Evolutionary conservation across 2,888 invertebrate genomes (phyloP).

Genomic region (Hyles lineata): DNA sequence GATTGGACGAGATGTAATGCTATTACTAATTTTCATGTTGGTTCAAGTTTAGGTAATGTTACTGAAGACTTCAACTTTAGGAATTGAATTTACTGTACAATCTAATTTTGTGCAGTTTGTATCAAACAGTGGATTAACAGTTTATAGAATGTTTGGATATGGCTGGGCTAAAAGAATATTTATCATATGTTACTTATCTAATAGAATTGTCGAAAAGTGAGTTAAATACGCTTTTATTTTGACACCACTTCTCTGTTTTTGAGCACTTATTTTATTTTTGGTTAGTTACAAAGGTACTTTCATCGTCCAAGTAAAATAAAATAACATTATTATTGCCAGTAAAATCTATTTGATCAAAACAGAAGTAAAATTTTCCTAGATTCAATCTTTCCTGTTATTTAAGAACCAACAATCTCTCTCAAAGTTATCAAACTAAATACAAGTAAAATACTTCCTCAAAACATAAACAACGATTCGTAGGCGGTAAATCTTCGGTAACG

Average conservation of each 20-base stretch:
- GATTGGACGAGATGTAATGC: background rate
- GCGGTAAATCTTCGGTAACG: slow-evolving; percentile 25
- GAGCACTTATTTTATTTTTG: too few species aligned
- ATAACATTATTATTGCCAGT: too few species aligned
- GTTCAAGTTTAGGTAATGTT: background rate
- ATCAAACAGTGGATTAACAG: too few species aligned
- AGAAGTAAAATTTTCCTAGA: background rate
- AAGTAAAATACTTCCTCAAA: slow-evolving; percentile 2
- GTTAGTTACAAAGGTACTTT: too few species aligned
- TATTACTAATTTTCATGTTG: background rate
- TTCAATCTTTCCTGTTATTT: background rate
- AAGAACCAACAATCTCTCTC: slow-evolving; percentile 1
- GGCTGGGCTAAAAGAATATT: too few species aligned
- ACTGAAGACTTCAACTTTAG: background rate
- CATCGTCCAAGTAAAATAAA: too few species aligned
- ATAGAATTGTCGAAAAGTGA: too few species aligned
- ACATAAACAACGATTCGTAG: slow-evolving; percentile 22
- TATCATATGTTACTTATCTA: too few species aligned
- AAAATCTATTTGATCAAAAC: background rate
- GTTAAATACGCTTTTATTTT: too few species aligned
- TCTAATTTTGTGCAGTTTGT: background rate
- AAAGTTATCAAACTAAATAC: slow-evolving; percentile 9
- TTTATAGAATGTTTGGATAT: too few species aligned
- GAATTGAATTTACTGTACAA: background rate
- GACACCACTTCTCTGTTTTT: too few species aligned